Base-by-base conservation (phyloP, 2,113 vertebrate species). In the Salvelinus fontinalis region DNA sequence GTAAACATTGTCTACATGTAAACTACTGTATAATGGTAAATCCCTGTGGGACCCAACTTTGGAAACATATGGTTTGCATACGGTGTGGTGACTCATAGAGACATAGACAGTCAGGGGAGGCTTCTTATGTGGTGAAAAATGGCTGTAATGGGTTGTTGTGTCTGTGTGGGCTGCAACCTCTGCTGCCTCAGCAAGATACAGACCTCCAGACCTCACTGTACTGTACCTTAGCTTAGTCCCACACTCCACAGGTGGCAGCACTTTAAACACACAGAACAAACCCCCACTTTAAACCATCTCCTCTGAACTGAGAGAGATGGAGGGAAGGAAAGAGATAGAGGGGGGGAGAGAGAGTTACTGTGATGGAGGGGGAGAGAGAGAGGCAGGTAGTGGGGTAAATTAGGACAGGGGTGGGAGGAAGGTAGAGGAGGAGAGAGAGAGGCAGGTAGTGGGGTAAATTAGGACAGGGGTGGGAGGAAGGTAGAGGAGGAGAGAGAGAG, bases 111-210 rank as follows among this genome's bases (percentile, higher is more conserved):
- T 77, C 51, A 22, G 59, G 4, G 59, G 34, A 51, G 73, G 73
- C 60, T 27, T 85, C 75, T 83, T 90, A 76, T 84, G 72, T 70
- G 82, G 82, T 78, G 70, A 70, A 79, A 84, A 75, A 72, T 59
- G 76, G 68, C 75, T 74, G 74, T 39, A 67, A 62, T 60, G 64
- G 73, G 65, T 0, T 34, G 49, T 54, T 29, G 71, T 66, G 78
- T 54, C 16, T 60, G 79, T 79, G 71, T 16, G 20, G 60, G 68
- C 80, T 69, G 39, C 39, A 72, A 26, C 16, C 39, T 51, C 68
- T 85, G 77, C 74, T 74, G 71, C 57, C 70, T 82, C 75, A 77
- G 78, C 78, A 78, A 6, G 59, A 48, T 22, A 24, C 27, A 44
- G 27, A 70, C 62, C 64, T 24, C 59, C 68, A 69, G 74, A 62